Base-by-base conservation (phyloP, 2,113 vertebrate genomes). In the Odontesthes bonariensis region DNA sequence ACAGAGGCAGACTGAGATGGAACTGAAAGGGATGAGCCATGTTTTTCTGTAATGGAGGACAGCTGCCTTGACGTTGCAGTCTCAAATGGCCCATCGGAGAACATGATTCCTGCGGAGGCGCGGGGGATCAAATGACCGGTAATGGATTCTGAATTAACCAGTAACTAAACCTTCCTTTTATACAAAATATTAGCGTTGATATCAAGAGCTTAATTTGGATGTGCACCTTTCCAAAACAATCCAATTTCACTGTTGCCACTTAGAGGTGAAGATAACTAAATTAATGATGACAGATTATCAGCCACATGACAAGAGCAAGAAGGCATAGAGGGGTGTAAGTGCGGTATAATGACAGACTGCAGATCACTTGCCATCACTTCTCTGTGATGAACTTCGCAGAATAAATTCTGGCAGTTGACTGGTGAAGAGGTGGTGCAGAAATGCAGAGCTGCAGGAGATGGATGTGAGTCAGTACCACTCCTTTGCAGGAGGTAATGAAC, bases 41-140 rank as follows among this genome's bases (percentile, higher is more conserved):
- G 83, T 79, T 85, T 82, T 73, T 81, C 65, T 79, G 83, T 84
- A 86, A 88, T 53, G 49, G 75, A 82, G 75, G 74, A 75, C 80
- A 79, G 86, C 73, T 77, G 68, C 79, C 75, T 73, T 38, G 49
- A 69, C 4, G 72, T 38, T 23, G 59, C n/a, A 22, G 5, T 87
- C 90, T 91, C 90, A 86, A 75, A 90, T 91, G 66, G 57, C 82
- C 67, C 38, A 47, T 13, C 0, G 14, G 68, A 76, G 81, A 92
- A 92, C 86, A 78, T 57, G 86, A 92, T 23, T 86, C 88, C 77
- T 1, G 2, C 11, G 72, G 76, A 76, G 40, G 6, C 2, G 35
- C 35, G 7, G 10, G 59, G 78, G 83, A 85, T 93, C 88, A 62
- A 64, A 78, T 93, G 79, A 86, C 83, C 0, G 57, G 23, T 66